Conservation (phyloP, 53 echinoderm and acorn worm genomes). For the Apostichopus leukothele region DNA sequence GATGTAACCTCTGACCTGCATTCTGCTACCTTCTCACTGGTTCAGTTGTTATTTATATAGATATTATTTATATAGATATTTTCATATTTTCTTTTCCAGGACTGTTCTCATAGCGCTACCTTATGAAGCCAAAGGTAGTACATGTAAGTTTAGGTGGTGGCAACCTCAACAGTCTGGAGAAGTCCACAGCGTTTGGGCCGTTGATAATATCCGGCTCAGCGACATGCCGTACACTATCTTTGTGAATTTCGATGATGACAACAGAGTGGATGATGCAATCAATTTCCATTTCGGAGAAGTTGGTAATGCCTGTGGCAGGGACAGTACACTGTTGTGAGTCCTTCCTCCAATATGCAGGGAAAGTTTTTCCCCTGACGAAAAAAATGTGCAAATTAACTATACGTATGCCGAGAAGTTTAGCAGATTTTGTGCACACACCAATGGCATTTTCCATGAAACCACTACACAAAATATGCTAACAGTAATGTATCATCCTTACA, state of each 20-base stretch:
- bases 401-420: too few relatives aligned
- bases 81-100: slow-evolving; percentile 31
- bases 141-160: slow-evolving; percentile 85
- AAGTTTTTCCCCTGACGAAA: too few relatives aligned
- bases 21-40: too few relatives aligned
- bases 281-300: slow-evolving; percentile 86
- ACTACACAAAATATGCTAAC: too few relatives aligned
- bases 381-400: too few relatives aligned
- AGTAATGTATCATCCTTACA: too few relatives aligned
- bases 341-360: background rate
- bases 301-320: slow-evolving; percentile 61
- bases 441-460: too few relatives aligned
- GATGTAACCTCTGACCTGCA: too few relatives aligned
- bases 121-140: slow-evolving; percentile 39
- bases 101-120: slow-evolving; percentile 71
- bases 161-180: slow-evolving; percentile 58
- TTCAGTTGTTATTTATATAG: too few relatives aligned
- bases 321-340: slow-evolving; percentile 54
- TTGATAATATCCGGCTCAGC: slow-evolving; percentile 73
- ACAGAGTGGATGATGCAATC: slow-evolving; percentile 56
- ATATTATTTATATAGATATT: background rate
- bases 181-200: slow-evolving; percentile 74
- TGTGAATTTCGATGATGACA: slow-evolving; percentile 71
- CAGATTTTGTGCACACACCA: too few relatives aligned
- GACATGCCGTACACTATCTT: slow-evolving; percentile 63